Base-by-base conservation (phyloP, 1,140 invertebrate genomes). In the Cydia fagiglandana region DNA sequence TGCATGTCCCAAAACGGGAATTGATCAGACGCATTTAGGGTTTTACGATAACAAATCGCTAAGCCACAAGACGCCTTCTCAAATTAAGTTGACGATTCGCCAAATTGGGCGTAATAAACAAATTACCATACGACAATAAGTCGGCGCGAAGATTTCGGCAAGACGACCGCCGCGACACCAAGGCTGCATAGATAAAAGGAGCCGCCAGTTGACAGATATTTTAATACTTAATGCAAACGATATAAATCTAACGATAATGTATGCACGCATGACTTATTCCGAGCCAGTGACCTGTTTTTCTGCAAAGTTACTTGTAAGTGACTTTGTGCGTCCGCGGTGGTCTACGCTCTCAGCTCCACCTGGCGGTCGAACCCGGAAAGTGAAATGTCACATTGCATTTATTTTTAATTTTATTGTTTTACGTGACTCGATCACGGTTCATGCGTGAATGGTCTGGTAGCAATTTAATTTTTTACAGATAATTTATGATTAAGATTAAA, bases 271-370 rank as follows among this genome's bases (percentile, higher is more conserved):
- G 89, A 87, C 86, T 92, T 91, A 90, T 84, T 80, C 84, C 78
- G 79, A 83, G 84, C 81, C 82, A 88, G 89, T 90, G 90, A 89
- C 80, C 84, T 86, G 83, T 88, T 90, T 88, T 88, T 88, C 82
- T 77, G 83, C 84, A 91, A 91, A 87, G 89, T 92, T 84, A 92
- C 82, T 88, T 89, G 86, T 90, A 89, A 89, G 89, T 92, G 83
- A 92, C 88, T 84, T 91, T 91, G 89, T 78, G 86, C 81, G 81
- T 64, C 78, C 78, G 79, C 76, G 87, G 88, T 88, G 88, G 88
- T 89, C 89, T 82, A 68, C 20, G 28, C 28, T 30, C 13, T 34
- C 66, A 61, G 74, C 70, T 73, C 76, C 85, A 83, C 83, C 85
- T 87, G 83, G 80, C 82, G 80, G 76, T 75, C 84, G 79, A 81